Evolutionary conservation across 2,113 vertebrate genomes (phyloP).

Genomic region (Zosterops borbonicus): DNA sequence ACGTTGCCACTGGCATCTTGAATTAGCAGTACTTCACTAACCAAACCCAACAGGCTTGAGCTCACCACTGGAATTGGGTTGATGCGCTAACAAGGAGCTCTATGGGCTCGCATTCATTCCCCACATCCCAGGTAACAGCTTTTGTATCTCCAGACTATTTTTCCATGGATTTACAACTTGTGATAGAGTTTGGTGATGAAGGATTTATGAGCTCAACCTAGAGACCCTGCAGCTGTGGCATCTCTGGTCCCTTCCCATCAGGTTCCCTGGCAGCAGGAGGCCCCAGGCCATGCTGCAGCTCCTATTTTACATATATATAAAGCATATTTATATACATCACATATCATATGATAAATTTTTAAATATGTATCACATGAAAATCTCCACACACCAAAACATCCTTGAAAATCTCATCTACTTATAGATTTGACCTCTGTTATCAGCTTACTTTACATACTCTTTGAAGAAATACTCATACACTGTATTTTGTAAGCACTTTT

Average conservation of each 20-base stretch:
- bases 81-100: not conserved
- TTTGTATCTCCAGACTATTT: not conserved
- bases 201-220: not conserved
- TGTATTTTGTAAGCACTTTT: not conserved
- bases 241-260: not conserved
- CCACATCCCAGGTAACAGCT: not conserved
- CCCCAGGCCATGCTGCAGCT: not conserved
- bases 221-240: not conserved
- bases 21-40: not conserved
- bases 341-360: not conserved
- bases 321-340: not conserved
- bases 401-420: not conserved
- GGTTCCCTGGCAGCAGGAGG: not conserved
- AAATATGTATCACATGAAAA: not conserved
- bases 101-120: not conserved
- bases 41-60: not conserved
- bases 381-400: not conserved
- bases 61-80: not conserved
- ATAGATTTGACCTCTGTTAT: not conserved
- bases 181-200: not conserved
- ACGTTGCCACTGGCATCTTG: not conserved
- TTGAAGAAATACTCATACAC: not conserved
- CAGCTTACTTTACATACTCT: not conserved
- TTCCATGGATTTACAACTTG: not conserved
- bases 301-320: not conserved